Percentiles rank a stretch among this genome's conserved stretches.
phyloP scores from a whole-genome alignment of 2,888 invertebrate species.

The Belgica antarctica region DNA sequence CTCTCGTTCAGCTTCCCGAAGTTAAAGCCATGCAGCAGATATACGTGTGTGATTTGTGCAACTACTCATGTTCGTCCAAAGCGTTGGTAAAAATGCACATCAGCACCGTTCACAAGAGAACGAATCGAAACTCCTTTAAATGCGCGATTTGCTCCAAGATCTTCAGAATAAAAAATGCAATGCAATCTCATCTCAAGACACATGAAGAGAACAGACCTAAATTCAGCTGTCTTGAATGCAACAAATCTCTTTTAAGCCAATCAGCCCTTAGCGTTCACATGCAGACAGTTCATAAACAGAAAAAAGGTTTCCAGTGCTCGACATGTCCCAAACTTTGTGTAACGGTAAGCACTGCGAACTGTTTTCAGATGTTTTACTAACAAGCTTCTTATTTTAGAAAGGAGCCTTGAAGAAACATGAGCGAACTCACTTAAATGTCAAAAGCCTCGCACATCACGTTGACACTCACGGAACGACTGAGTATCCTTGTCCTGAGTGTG shows the following conservation, averaged over 20 bases:
- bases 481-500: slow-evolving; percentile 20
- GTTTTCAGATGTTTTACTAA: neutral
- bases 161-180: neutral
- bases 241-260: neutral
- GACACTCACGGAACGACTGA: slow-evolving; percentile 22
- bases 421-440: neutral
- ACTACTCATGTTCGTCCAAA: neutral
- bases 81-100: neutral
- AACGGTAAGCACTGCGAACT: slow-evolving; percentile 11
- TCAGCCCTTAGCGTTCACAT: slow-evolving; percentile 17
- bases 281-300: neutral
- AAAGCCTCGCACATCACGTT: slow-evolving; percentile 20
- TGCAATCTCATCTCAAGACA: neutral
- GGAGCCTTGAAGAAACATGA: slow-evolving; percentile 22
- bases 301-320: neutral
- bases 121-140: neutral
- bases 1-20: too few relatives aligned
- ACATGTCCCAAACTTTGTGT: slow-evolving; percentile 10
- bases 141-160: neutral
- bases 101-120: neutral
- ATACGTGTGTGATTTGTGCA: slow-evolving; percentile 26
- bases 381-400: slow-evolving; percentile 28
- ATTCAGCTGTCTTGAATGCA: slow-evolving; percentile 7
- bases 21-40: too few relatives aligned
- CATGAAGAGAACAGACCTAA: neutral